phyloP scores from a whole-genome alignment of 2,888 invertebrate species.

The Odontocolon sp. region DNA sequence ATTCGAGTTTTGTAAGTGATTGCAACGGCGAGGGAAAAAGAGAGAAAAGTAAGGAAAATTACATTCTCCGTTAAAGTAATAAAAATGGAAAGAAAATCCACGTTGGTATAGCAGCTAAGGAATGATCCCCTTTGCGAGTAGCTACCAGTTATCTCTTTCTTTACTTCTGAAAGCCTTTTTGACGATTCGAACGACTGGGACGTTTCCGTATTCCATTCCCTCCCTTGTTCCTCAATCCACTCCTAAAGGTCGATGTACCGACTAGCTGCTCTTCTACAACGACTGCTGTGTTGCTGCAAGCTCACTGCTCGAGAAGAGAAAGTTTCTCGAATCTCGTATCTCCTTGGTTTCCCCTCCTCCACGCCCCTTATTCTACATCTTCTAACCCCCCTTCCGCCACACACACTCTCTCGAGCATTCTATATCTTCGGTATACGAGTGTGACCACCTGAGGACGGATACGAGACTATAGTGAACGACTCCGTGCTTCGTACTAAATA shows the following conservation, averaged over 20 bases:
- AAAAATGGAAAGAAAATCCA: slow-evolving; percentile 16
- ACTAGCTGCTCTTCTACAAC: slow-evolving; percentile 8
- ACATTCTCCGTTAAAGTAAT: slow-evolving; percentile 21
- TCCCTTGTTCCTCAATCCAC: slow-evolving; percentile 1
- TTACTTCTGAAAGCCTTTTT: slow-evolving; percentile 20
- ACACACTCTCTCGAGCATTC: too few species aligned
- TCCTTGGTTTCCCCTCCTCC: neutral
- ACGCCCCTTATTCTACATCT: neutral
- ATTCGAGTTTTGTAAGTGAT: slow-evolving; percentile 37
- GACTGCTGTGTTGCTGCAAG: neutral
- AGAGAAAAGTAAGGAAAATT: neutral
- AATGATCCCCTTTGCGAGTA: neutral
- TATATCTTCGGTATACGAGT: neutral
- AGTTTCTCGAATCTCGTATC: slow-evolving; percentile 34
- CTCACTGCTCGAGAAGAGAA: slow-evolving; percentile 5
- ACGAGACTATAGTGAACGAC: slow-evolving; percentile 28
- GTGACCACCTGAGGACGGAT: neutral
- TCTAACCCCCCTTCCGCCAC: neutral
- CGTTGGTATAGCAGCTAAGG: neutral
- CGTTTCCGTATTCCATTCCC: slow-evolving; percentile 34
- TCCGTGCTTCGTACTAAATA: slow-evolving; percentile 65
- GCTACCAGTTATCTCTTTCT: slow-evolving; percentile 10
- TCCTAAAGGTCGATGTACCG: slow-evolving; percentile 33
- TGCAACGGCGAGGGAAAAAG: slow-evolving; percentile 6
- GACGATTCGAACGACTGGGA: slow-evolving; percentile 32